A percentile compares a stretch with the other conserved stretches of the same genome.
Evolutionary conservation across 92 coral and sea anemone genomes (phyloP).

Genomic region (Palythoa heliodiscus): DNA sequence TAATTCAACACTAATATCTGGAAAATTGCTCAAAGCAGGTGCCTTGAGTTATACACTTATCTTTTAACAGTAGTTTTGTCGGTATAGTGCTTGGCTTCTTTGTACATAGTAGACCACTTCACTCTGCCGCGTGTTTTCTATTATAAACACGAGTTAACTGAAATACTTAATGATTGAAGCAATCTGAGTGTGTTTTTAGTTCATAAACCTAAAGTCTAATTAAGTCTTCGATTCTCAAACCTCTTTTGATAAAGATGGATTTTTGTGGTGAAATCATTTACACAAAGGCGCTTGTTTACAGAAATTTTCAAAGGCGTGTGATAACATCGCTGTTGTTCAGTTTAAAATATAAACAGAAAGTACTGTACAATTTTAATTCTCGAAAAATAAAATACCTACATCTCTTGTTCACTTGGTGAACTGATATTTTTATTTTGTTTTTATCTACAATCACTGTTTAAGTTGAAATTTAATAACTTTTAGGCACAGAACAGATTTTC

Average conservation of each 20-base stretch:
- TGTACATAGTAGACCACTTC: not conserved
- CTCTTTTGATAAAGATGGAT: too few species aligned
- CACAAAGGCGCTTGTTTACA: not conserved
- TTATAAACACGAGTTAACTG: not conserved
- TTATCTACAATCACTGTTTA: too few species aligned
- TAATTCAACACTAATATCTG: constrained; percentile 8
- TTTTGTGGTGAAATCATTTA: too few species aligned
- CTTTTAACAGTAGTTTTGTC: constrained; percentile 2
- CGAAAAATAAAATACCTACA: too few species aligned
- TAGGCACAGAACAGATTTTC: too few species aligned
- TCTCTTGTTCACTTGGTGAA: too few species aligned
- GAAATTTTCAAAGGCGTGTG: too few species aligned
- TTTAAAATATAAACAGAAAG: too few species aligned
- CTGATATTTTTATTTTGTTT: too few species aligned
- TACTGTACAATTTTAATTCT: too few species aligned
- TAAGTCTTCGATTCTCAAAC: not conserved
- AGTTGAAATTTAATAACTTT: too few species aligned
- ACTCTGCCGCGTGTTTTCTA: not conserved
- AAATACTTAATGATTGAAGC: not conserved
- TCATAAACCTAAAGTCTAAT: not conserved
- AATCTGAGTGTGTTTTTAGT: not conserved
- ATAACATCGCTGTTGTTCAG: too few species aligned
- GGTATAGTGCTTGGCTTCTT: not conserved
- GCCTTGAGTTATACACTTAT: not conserved
- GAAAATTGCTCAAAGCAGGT: constrained; percentile 21